These are phyloP conservation scores for Eretmochelys imbricata DNA, from an alignment of 2,113 vertebrate species.

Conservation along the genomic window DNA sequence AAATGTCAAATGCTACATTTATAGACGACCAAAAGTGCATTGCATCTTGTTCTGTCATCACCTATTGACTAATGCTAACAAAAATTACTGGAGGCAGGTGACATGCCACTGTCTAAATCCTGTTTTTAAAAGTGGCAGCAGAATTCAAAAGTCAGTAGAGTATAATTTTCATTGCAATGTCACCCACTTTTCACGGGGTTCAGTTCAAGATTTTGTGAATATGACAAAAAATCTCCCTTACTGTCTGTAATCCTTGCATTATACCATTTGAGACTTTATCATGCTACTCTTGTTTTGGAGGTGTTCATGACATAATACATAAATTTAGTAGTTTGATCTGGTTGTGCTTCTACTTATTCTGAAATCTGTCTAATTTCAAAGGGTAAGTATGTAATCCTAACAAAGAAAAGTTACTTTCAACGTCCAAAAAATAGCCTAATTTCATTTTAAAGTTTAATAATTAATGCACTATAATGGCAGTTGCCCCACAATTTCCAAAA, in stretches of 20 bases:
- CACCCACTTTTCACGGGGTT: constrained; percentile 9
- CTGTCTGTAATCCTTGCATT: not conserved
- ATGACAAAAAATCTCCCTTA: not conserved
- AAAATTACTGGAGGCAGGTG: constrained; percentile 48
- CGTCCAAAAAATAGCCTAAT: too few species aligned
- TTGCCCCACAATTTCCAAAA: not conserved
- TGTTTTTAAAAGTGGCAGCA: constrained; percentile 46
- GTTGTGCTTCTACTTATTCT: not conserved
- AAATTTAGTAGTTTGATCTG: not conserved
- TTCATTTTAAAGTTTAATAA: not conserved
- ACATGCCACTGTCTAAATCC: constrained; percentile 37
- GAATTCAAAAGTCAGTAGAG: constrained; percentile 20
- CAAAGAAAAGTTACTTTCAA: not conserved
- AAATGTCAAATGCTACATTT: constrained; percentile 53
- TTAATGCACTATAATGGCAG: not conserved
- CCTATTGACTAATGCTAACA: constrained; percentile 44
- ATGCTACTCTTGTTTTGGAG: not conserved
- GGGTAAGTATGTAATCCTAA: not conserved
- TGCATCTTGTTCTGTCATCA: constrained; percentile 50
- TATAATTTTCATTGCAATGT: not conserved
- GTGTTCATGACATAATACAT: not conserved
- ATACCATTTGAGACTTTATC: not conserved
- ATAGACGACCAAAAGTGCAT: constrained; percentile 24
- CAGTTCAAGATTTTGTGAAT: constrained; percentile 5
- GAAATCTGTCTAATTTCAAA: not conserved